Evolutionary conservation across 1,140 invertebrate genomes (phyloP), one percentile per base, ranked within the genome.

Genomic region (Bombus soroeensis): DNA sequence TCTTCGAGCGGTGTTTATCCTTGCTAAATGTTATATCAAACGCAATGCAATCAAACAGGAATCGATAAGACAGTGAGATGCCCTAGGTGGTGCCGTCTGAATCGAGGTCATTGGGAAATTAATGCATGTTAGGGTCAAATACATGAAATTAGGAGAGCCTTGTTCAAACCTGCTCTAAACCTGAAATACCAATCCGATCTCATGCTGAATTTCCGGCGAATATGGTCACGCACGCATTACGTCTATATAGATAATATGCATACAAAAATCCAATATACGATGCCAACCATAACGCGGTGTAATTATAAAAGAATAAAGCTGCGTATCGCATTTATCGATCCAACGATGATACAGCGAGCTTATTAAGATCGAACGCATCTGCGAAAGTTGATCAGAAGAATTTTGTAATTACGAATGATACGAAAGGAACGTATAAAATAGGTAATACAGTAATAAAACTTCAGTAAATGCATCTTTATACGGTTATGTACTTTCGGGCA

Each of bases 91-190:
- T 83, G 47, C 43, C 72, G 25, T 70, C 47, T 32, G 62, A 83
- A 83, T 83, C 62, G 82, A 78, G 82, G 82, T 78, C 82, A 78
- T 78, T 32, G 47, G 62, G 64, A 68, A 70, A 83, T 78, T 71
- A 78, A 83, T 77, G 53, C 75, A 57, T 43, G 64, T 70, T 57
- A 32, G 72, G 81, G 59, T 57, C 13, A 70, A 78, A 78, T 78
- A 78, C 74, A 43, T 77, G 74, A 83, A 78, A 70, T 78, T 34
- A 77, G 64, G 34, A 57, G 43, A 32, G 13, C 34, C 62, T 59
- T 41, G 74, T 70, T 74, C 64, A 77, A 68, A 57, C 41, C 62
- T 43, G 10, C 43, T 25, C 43, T 71, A 70, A 70, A 70, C 78
- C 34, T n/a, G 34, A 81, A 57, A 13, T 71, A 64, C 78, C 12